phyloP scores from a whole-genome alignment of 2,797 vertebrate genomes.

The Rachycentron canadum region DNA sequence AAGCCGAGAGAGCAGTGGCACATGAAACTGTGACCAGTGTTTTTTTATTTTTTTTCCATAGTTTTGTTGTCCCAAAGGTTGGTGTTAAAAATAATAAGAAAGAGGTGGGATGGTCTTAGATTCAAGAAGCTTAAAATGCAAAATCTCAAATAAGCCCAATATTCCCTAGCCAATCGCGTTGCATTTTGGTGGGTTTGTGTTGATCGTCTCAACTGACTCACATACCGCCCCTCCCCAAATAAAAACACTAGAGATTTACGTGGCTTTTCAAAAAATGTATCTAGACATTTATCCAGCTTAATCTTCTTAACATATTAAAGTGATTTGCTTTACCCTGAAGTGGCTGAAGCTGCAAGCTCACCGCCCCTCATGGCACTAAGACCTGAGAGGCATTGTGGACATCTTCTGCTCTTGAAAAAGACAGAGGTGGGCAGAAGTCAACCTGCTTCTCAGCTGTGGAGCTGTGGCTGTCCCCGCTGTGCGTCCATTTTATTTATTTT shows the following conservation, averaged over 20 bases:
- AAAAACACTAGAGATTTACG: constrained; percentile 90
- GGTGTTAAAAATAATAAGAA: constrained; percentile 88
- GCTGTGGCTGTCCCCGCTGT: constrained; percentile 72
- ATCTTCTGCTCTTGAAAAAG: constrained; percentile 78
- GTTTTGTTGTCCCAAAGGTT: constrained; percentile 87
- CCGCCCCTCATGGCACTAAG: constrained; percentile 85
- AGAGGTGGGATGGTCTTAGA: constrained; percentile 90
- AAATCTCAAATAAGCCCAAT: constrained; percentile 90
- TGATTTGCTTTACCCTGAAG: constrained; percentile 90
- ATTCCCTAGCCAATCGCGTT: constrained; percentile 84
- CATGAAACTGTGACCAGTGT: constrained; percentile 84
- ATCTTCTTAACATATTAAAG: constrained; percentile 93
- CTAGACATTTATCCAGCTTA: constrained; percentile 92
- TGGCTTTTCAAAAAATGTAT: constrained; percentile 89
- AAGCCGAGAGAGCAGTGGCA: constrained; percentile 77
- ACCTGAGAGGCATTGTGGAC: constrained; percentile 85
- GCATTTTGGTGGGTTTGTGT: constrained; percentile 84
- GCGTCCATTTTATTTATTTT: constrained; percentile 70
- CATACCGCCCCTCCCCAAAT: constrained; percentile 83
- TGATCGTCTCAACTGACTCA: constrained; percentile 89
- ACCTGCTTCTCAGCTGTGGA: constrained; percentile 76
- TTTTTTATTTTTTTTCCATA: constrained; percentile 54
- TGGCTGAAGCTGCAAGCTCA: constrained; percentile 87
- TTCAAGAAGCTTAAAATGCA: constrained; percentile 90
- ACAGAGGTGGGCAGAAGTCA: constrained; percentile 85